Base-by-base conservation (phyloP, 2,113 vertebrate species). In the Ursus arctos region DNA sequence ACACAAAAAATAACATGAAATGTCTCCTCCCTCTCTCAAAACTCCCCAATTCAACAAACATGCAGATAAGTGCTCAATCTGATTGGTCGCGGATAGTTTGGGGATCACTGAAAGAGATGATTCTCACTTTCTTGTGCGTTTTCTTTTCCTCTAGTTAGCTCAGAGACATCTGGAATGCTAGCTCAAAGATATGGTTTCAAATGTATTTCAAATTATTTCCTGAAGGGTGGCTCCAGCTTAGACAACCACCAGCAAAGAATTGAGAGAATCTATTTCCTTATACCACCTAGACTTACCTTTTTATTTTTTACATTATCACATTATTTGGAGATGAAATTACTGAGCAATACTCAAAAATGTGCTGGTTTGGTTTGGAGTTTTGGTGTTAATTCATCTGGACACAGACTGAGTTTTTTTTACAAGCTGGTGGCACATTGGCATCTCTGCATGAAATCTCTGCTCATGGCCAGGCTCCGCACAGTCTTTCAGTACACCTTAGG, bases 301-400 rank as follows among this genome's bases (percentile, higher is more conserved):
- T 83, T 55, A 51, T 95, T 97, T 91, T 92, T 91, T 82, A 51
- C 28, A 57, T 91, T 79, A 74, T 93, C 92, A 57, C 51, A 51
- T 86, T 91, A 89, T 82, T 93, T 86, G 72, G 47, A 94, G 85
- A 63, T 82, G 9, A 72, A 67, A 16, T 79, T 61, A 93, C 63
- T 51, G 28, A 89, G 22, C 11, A 67, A 28, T 57, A 53, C 43
- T 79, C 40, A 97, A 67, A 88, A 90, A 95, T 57, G 11, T 12
- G 8, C 12, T 18, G 0, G 24, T 96, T 96, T 86, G 0, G 40
- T 86, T 85, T 79, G 43, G 55, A 18, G 6, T 26, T 94, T 86
- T 96, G 61, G 22, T 95, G 26, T 87, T 95, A 77, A 86, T 96
- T 81, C 80, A 43, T 84, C 33, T 94, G 57, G 72, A 94, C 36